Base-by-base conservation (phyloP, 2,888 invertebrate species). In the Dryobotodes eremita region DNA sequence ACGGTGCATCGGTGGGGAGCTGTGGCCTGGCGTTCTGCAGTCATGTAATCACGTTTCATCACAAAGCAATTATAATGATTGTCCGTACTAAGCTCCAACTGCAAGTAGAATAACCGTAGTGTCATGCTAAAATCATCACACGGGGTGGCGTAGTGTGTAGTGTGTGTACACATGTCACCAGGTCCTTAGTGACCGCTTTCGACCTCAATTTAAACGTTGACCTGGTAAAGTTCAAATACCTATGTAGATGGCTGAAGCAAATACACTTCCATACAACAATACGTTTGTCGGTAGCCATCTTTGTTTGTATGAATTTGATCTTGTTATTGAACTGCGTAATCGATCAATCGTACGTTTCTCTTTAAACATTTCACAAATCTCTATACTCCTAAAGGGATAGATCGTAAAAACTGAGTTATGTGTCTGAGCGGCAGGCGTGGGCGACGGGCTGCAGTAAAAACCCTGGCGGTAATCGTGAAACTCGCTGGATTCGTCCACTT, bases 171-270 rank as follows among this genome's bases (percentile, higher is more conserved):
- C 88, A 85, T 84, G 84, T 88, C 90, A 84, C 92, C 83, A 89
- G 89, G 88, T 86, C 55, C 90, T 92, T 89, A 89, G 87, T 92
- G 93, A 92, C 93, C 94, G 92, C 92, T 89, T 94, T 90, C 93
- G 95, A 95, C 94, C 94, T 92, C 95, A 95, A 94, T 95, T 95
- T 94, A 91, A 89, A 88, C 90, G 80, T 91, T 95, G 94, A 94
- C 94, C 94, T 92, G 93, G 85, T 91, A 90, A 91, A 92, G 93
- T 93, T 94, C 92, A 93, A 90, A 91, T 90, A 91, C 89, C 90
- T 90, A 42, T 42, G 4, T 42, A 87, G 79, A 85, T 87, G 86
- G 77, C 71, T 74, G 80, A 86, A 86, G 80, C 77, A 87, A 89
- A 89, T 80, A 91, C 78, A 66, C n/a, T 62, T 68, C 42, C 62